Percentiles rank a stretch among this genome's conserved stretches.
Evolutionary conservation across 1,140 invertebrate species (phyloP).

Genomic region (Meteorus sp.): DNA sequence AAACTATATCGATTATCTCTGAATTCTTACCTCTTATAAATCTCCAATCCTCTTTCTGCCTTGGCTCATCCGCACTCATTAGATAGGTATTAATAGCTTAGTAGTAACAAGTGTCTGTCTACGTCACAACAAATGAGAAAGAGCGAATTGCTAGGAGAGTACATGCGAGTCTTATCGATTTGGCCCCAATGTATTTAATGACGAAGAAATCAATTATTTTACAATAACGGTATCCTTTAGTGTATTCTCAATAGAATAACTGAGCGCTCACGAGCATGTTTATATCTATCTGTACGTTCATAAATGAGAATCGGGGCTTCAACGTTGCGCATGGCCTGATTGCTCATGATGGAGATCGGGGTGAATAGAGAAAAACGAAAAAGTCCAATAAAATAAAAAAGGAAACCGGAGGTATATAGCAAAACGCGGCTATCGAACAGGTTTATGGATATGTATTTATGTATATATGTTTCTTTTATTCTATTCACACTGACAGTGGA

Average conservation of each 20-base stretch:
- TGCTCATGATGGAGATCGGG: conserved; percentile 1
- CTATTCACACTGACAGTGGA: conserved; percentile 30
- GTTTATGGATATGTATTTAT: conserved; percentile 21
- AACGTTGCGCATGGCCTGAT: not conserved
- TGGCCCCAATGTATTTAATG: conserved; percentile 24
- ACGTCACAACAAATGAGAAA: not conserved
- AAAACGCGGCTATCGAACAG: conserved; percentile 20
- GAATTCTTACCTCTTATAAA: too few relatives aligned
- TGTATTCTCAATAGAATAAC: conserved; percentile 14
- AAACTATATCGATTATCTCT: too few relatives aligned
- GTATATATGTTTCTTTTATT: conserved; percentile 20
- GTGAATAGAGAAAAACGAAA: conserved; percentile 10
- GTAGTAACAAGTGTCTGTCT: not conserved
- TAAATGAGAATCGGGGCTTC: conserved; percentile 4
- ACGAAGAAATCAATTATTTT: conserved; percentile 28
- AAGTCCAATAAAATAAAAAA: too few relatives aligned
- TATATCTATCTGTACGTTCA: too few relatives aligned
- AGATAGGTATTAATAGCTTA: too few relatives aligned
- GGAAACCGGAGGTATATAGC: conserved; percentile 1
- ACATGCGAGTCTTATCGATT: conserved; percentile 18
- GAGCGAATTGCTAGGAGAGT: not conserved
- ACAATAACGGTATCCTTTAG: conserved; percentile 19
- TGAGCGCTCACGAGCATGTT: too few relatives aligned
- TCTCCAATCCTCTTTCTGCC: too few relatives aligned
- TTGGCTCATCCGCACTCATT: too few relatives aligned